Conservation (phyloP, 2,888 invertebrate species). For the Chrysomela aeneicollis region DNA sequence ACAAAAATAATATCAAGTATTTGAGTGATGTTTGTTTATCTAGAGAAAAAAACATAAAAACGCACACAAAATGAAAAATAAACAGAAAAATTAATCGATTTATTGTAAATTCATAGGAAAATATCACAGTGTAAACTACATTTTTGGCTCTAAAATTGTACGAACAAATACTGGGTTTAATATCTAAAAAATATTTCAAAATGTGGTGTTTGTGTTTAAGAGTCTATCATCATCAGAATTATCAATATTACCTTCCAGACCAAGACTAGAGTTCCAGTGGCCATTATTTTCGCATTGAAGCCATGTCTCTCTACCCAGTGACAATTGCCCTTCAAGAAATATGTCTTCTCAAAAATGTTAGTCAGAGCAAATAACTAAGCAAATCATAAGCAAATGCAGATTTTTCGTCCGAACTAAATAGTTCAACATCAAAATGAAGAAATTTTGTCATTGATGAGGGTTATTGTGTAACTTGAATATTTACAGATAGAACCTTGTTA, state of each 20-base stretch:
- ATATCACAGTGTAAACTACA: conserved; percentile 52
- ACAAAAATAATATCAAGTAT: background rate
- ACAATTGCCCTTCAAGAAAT: conserved; percentile 75
- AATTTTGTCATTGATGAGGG: no score
- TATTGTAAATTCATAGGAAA: conserved; percentile 49
- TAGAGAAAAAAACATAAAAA: conserved; percentile 38
- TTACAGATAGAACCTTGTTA: no score
- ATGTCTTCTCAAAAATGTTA: conserved; percentile 9
- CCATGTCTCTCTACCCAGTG: conserved; percentile 89
- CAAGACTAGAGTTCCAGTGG: conserved; percentile 84
- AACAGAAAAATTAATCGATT: conserved; percentile 49
- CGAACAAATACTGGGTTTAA: conserved; percentile 26
- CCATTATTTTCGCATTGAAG: conserved; percentile 84
- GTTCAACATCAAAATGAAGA: no score
- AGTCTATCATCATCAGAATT: conserved; percentile 44
- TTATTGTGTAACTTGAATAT: no score
- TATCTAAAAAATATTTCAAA: conserved; percentile 40
- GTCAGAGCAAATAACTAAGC: background rate
- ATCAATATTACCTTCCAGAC: conserved; percentile 75
- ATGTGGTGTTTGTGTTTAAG: conserved; percentile 52
- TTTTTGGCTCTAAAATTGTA: conserved; percentile 17
- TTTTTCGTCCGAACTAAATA: background rate
- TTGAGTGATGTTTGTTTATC: background rate
- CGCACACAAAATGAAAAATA: conserved; percentile 48
- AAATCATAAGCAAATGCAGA: background rate